Base-by-base conservation (phyloP, 1,140 invertebrate species). In the Zaprionus kolodkinae region DNA sequence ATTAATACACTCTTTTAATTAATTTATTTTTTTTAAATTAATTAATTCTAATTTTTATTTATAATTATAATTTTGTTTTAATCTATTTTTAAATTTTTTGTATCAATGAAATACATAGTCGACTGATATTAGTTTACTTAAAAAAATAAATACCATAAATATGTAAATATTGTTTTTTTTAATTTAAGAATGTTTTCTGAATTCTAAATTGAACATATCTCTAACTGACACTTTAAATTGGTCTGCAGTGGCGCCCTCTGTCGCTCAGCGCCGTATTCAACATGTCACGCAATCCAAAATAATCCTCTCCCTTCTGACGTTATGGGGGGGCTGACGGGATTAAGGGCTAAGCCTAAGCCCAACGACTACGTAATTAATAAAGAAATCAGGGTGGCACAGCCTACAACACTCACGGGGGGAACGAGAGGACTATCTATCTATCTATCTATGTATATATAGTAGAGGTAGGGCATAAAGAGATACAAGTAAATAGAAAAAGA, bases 301-400 rank as follows among this genome's bases (percentile, higher is more conserved):
- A 66, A 45, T 45, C 67, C 25, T 13, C 10, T 12, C 7, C 21
- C 6, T 21, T 48, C 21, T 21, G 21, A 21, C 21, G 21, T 21
- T 21, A 21, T 13, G 21, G 50, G 10, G 21, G 45, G 40, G 45
- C 35, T 57, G 48, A 67, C 36, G 40, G 21, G 70, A 67, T 72
- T 59, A 35, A 40, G 54, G 40, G n/a, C 40, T 45, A 60, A 57
- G 40, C 27, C 40, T 57, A 67, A 56, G 25, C 43, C 55, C 40
- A 45, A 7, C 40, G 40, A 45, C 40, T 25, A 52, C 25, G 30
- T 72, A 60, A 67, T 67, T 67, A 67, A 72, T 72, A 72, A 72
- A 27, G 54, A 40, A 67, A 50, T 12, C 52, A 3, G 33, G 43
- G 52, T 10, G 50, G 36, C 62, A 55, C 1, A 25, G 38, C 33